A percentile compares a stretch with the other conserved stretches of the same genome.
Conservation (phyloP, 2,888 invertebrate genomes). For the Amblyjoppa fuscipennis region DNA sequence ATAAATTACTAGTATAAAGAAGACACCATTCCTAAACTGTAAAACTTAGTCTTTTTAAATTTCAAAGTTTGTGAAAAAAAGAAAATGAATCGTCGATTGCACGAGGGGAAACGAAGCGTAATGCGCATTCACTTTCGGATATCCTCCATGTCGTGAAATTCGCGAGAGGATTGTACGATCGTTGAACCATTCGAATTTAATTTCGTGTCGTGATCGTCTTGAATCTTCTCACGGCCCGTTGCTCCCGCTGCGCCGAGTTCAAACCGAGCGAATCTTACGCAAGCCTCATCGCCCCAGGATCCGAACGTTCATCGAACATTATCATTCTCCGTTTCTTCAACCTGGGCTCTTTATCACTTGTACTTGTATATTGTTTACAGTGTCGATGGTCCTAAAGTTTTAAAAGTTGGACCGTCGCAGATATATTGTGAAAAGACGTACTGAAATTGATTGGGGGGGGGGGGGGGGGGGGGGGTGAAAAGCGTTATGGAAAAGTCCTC, state of each 20-base stretch:
- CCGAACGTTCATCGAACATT: background rate
- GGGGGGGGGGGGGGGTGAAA: background rate
- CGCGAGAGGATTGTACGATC: constrained; percentile 62
- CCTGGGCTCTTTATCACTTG: background rate
- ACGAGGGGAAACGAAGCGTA: constrained; percentile 44
- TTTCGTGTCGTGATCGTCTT: constrained; percentile 63
- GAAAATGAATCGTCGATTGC: constrained; percentile 1
- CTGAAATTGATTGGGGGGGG: background rate
- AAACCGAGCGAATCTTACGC: constrained; percentile 56
- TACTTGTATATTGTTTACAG: background rate
- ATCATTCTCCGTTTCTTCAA: background rate
- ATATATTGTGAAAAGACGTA: constrained; percentile 13
- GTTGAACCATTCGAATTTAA: constrained; percentile 58
- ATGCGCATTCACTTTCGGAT: constrained; percentile 63
- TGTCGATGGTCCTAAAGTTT: background rate
- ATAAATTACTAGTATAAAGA: too few species aligned
- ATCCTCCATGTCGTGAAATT: constrained; percentile 60
- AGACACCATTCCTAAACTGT: too few species aligned
- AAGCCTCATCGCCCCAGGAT: constrained; percentile 41
- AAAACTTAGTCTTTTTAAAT: too few species aligned
- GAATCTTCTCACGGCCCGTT: constrained; percentile 65
- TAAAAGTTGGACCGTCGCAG: background rate
- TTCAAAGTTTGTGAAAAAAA: background rate
- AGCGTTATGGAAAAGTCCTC: constrained; percentile 38
- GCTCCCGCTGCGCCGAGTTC: constrained; percentile 54